A percentile compares a stretch with the other conserved stretches of the same genome.
These are phyloP conservation scores for Cardiocondyla obscurior DNA, from an alignment of 1,140 invertebrate genomes.

Conservation along the genomic window DNA sequence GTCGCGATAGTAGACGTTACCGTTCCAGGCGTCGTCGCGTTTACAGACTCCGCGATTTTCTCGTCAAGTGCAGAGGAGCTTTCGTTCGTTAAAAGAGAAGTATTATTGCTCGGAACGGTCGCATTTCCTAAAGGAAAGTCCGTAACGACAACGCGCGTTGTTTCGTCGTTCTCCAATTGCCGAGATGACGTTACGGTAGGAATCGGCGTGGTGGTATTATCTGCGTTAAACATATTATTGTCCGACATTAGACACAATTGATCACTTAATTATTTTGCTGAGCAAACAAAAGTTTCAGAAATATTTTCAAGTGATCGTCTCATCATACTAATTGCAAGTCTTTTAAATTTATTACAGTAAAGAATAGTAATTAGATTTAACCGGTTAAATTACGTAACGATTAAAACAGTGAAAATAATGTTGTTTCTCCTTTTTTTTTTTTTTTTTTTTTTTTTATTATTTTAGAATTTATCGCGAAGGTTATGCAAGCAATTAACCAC, in stretches of 20 bases:
- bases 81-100: neutral
- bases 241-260: neutral
- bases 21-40: neutral
- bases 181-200: neutral
- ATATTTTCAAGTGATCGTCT: neutral
- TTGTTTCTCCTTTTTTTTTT: neutral
- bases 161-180: conserved; percentile 20
- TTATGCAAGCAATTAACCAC: conserved; percentile 19
- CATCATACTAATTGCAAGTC: neutral
- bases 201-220: neutral
- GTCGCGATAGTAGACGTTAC: neutral
- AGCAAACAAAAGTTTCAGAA: neutral
- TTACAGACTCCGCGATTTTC: neutral
- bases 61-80: neutral
- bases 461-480: neutral
- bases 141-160: neutral
- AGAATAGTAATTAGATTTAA: neutral
- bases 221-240: conserved; percentile 4
- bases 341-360: neutral
- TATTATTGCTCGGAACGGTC: neutral
- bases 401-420: neutral
- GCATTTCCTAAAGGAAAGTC: neutral
- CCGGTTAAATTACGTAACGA: neutral
- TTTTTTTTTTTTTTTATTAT: too few species aligned
- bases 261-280: neutral